Conservation (phyloP, 2,113 vertebrate genomes). For the Callospermophilus lateralis region DNA sequence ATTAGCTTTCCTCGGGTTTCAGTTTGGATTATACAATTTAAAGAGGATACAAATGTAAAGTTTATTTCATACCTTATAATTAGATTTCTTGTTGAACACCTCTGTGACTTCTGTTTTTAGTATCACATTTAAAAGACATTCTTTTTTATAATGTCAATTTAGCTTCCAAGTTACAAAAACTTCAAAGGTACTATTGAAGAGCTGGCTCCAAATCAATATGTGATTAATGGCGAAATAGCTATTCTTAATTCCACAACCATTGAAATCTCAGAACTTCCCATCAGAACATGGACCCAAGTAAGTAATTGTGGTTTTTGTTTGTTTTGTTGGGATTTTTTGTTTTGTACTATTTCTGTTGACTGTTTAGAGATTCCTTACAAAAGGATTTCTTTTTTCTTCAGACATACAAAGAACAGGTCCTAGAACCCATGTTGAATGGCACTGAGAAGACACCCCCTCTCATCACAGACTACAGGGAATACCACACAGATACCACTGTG, state of each 20-base stretch:
- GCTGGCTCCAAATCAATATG: conserved; percentile 93
- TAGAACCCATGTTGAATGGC: conserved; percentile 97
- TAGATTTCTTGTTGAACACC: conserved; percentile 45
- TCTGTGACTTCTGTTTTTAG: conserved; percentile 33
- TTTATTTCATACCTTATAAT: conserved; percentile 56
- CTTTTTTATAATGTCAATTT: conserved; percentile 66
- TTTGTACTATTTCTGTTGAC: conserved; percentile 52
- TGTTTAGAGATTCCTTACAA: conserved; percentile 47
- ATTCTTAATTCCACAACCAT: conserved; percentile 96
- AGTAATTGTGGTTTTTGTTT: conserved; percentile 17
- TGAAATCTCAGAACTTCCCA: conserved; percentile 98
- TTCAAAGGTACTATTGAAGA: conserved; percentile 96
- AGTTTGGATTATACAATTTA: not conserved
- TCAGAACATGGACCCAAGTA: conserved; percentile 98
- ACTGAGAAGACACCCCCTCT: conserved; percentile 96
- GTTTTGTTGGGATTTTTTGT: not conserved
- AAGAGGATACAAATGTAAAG: not conserved
- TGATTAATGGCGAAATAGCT: conserved; percentile 95
- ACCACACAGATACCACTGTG: conserved; percentile 98
- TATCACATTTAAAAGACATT: conserved; percentile 59
- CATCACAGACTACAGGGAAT: conserved; percentile 97
- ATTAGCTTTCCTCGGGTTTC: conserved; percentile 31
- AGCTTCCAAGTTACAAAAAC: conserved; percentile 97
- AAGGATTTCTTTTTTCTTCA: conserved; percentile 80
- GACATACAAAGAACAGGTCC: conserved; percentile 97